phyloP scores from a whole-genome alignment of 2,113 vertebrate genomes.

The Stigmatopora argus region DNA sequence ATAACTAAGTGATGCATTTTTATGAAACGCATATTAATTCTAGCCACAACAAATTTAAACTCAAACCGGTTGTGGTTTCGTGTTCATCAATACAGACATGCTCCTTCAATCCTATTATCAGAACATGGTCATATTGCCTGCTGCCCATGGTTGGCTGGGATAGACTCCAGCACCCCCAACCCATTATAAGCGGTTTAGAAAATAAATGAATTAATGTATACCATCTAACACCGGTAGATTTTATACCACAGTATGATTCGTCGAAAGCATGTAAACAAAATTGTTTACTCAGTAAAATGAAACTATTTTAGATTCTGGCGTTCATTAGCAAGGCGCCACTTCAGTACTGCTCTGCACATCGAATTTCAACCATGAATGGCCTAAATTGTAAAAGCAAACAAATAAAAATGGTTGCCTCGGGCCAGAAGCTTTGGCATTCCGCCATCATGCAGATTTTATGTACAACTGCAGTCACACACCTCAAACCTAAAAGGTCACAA shows the following conservation, averaged over 20 bases:
- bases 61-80: too few species aligned
- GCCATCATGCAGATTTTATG: slow-evolving; percentile 27
- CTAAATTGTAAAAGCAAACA: neutral
- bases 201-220: too few species aligned
- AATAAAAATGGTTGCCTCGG: neutral
- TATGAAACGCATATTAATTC: slow-evolving; percentile 10
- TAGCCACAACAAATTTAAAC: slow-evolving; percentile 10
- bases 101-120: neutral
- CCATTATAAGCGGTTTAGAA: too few species aligned
- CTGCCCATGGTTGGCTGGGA: too few species aligned
- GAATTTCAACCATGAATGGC: neutral
- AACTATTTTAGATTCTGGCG: neutral
- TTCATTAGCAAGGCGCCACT: neutral
- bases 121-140: neutral
- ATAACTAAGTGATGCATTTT: slow-evolving; percentile 9
- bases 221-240: too few species aligned
- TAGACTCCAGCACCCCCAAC: too few species aligned
- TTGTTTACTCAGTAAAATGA: neutral
- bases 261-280: neutral
- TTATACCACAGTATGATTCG: neutral
- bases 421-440: slow-evolving; percentile 7
- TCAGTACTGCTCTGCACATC: neutral
- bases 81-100: slow-evolving; percentile 21
- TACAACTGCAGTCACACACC: slow-evolving; percentile 12
- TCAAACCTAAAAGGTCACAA: slow-evolving; percentile 14